phyloP scores from a whole-genome alignment of 2,113 vertebrate genomes.

The Opisthocomus hoazin region DNA sequence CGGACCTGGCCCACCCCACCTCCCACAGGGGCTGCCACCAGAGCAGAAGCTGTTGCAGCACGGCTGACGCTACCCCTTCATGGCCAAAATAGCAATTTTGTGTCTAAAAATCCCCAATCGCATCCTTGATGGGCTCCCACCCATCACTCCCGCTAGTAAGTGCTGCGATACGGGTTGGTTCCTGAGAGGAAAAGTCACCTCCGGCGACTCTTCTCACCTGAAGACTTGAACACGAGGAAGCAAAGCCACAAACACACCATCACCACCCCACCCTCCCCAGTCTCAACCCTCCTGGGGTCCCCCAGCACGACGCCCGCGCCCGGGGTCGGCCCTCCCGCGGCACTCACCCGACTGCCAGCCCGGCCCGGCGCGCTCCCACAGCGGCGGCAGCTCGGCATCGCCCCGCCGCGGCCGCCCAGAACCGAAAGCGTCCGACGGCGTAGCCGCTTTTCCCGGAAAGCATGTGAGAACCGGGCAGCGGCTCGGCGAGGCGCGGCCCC shows the following conservation, averaged over 20 bases:
- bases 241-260: too few species aligned
- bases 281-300: too few species aligned
- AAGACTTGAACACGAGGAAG: too few species aligned
- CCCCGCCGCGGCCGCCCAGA: not conserved
- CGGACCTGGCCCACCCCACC: fast-evolving
- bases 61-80: too few species aligned
- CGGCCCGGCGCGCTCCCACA: fast-evolving
- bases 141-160: fast-evolving
- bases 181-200: not conserved
- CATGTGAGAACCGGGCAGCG: conserved; percentile 1
- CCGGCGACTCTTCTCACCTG: fast-evolving
- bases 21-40: not conserved
- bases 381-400: too few species aligned
- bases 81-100: not conserved
- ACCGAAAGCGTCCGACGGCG: not conserved
- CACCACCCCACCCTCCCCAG: too few species aligned
- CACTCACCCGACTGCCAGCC: fast-evolving
- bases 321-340: fast-evolving
- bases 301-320: not conserved
- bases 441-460: not conserved
- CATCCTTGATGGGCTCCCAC: too few species aligned
- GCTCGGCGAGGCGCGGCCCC: not conserved
- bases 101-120: not conserved
- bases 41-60: not conserved
- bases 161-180: fast-evolving